These are phyloP conservation scores for Hydractinia echinata DNA, from an alignment of 30 jellyfish, hydroid and myxozoan genomes.

Conservation along the genomic window DNA sequence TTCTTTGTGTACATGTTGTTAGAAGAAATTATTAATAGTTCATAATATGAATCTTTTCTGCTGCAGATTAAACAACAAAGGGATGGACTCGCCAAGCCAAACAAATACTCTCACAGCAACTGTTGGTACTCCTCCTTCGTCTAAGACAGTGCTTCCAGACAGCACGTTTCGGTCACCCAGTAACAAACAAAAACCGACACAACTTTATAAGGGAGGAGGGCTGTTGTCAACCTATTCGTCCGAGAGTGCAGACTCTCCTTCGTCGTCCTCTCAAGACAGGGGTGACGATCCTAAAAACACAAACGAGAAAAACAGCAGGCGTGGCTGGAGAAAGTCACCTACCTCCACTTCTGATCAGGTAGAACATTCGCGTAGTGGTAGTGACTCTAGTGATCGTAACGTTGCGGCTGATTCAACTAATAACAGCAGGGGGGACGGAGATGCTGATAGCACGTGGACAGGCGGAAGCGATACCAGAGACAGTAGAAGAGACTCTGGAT, in stretches of 20 bases:
- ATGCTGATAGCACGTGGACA: slow-evolving; percentile 1
- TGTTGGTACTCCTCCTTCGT: too few species aligned
- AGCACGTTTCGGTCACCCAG: slow-evolving; percentile 22
- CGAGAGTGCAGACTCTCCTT: background rate
- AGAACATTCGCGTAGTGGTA: background rate
- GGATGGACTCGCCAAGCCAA: too few species aligned
- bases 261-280: background rate
- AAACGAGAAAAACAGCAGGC: background rate
- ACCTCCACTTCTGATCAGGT: background rate
- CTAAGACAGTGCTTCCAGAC: slow-evolving; percentile 14
- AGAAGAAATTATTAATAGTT: too few species aligned
- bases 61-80: too few species aligned
- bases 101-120: too few species aligned
- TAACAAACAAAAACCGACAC: background rate
- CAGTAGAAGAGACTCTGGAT: slow-evolving; percentile 14
- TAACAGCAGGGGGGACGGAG: background rate
- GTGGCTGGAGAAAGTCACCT: slow-evolving; percentile 40
- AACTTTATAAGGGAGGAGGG: background rate
- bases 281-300: background rate
- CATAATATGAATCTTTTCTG: too few species aligned
- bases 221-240: background rate
- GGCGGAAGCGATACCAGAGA: slow-evolving; percentile 11
- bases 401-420: slow-evolving; percentile 18
- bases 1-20: too few species aligned
- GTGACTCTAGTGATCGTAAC: background rate